Conservation (phyloP, 1,140 invertebrate genomes). For the Limonius californicus region DNA sequence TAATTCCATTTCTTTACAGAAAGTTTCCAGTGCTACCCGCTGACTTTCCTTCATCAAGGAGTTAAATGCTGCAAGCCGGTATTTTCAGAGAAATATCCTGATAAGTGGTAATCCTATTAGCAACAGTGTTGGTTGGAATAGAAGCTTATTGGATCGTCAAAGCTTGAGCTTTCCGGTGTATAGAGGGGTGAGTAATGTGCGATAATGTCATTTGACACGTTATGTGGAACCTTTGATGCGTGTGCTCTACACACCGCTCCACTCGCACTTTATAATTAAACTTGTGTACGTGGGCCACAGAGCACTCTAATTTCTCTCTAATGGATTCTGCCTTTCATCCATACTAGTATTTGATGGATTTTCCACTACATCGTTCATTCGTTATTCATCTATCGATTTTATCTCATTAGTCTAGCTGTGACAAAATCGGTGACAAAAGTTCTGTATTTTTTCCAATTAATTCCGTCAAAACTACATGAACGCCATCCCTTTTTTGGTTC, state of each 20-base stretch:
- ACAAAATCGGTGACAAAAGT: too few species aligned
- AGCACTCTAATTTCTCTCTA: slow-evolving; percentile 34
- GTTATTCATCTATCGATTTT: slow-evolving; percentile 12
- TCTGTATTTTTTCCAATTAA: too few species aligned
- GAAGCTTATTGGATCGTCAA: slow-evolving; percentile 18
- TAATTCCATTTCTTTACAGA: too few species aligned
- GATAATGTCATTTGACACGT: slow-evolving; percentile 36
- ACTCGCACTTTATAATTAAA: slow-evolving; percentile 38
- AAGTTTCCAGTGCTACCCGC: too few species aligned
- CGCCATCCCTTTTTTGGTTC: too few species aligned
- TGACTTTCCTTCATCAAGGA: background rate
- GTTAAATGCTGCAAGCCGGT: background rate
- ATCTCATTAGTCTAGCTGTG: background rate
- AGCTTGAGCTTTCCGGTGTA: slow-evolving; percentile 19
- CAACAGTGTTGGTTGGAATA: slow-evolving; percentile 1
- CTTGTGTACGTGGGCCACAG: slow-evolving; percentile 27
- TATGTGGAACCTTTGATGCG: slow-evolving; percentile 35
- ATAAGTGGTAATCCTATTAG: slow-evolving; percentile 10
- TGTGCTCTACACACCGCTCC: slow-evolving; percentile 24
- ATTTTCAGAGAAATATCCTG: slow-evolving; percentile 10
- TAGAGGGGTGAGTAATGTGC: slow-evolving; percentile 31
- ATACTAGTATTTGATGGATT: slow-evolving; percentile 13
- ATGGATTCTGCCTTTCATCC: slow-evolving; percentile 22
- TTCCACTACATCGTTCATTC: slow-evolving; percentile 7
- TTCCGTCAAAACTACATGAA: too few species aligned